Evolutionary conservation across 2,888 invertebrate genomes (phyloP).

Genomic region (Agriopis leucophaearia): DNA sequence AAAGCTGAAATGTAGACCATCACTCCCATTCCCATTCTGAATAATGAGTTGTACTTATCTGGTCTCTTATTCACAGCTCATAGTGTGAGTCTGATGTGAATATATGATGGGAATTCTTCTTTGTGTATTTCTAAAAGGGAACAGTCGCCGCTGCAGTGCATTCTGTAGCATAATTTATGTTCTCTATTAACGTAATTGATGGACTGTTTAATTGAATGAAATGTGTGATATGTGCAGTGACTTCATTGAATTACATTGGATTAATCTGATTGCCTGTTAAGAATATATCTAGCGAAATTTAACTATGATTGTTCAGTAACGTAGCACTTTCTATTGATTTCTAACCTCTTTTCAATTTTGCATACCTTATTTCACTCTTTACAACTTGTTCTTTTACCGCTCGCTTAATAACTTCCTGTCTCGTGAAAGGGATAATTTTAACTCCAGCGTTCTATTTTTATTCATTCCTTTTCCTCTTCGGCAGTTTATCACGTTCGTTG

Average conservation of each 20-base stretch:
- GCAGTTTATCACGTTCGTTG: conserved; percentile 29
- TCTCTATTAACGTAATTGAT: conserved; percentile 27
- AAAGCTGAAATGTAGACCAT: conserved; percentile 4
- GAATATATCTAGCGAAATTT: not conserved
- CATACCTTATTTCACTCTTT: conserved; percentile 15
- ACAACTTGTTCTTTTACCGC: conserved; percentile 18
- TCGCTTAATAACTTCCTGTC: conserved; percentile 28
- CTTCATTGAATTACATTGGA: conserved; percentile 27
- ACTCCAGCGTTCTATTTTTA: conserved; percentile 24
- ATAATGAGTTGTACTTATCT: conserved; percentile 11
- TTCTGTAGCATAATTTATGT: conserved; percentile 16
- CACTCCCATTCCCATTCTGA: conserved; percentile 10
- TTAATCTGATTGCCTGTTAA: conserved; percentile 14
- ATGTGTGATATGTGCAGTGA: conserved; percentile 22
- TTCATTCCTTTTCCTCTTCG: conserved; percentile 27
- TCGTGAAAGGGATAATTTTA: conserved; percentile 31
- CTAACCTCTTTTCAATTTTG: conserved; percentile 18
- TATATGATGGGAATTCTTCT: conserved; percentile 13
- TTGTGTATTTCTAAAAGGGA: conserved; percentile 20
- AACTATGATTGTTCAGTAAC: not conserved
- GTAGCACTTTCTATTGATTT: conserved; percentile 1
- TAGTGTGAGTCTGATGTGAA: conserved; percentile 13
- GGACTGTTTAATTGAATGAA: conserved; percentile 24
- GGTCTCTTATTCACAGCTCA: conserved; percentile 13
- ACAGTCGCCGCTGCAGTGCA: conserved; percentile 12